Evolutionary conservation across 2,113 vertebrate species (phyloP).

Genomic region (Rousettus leschenaultii): DNA sequence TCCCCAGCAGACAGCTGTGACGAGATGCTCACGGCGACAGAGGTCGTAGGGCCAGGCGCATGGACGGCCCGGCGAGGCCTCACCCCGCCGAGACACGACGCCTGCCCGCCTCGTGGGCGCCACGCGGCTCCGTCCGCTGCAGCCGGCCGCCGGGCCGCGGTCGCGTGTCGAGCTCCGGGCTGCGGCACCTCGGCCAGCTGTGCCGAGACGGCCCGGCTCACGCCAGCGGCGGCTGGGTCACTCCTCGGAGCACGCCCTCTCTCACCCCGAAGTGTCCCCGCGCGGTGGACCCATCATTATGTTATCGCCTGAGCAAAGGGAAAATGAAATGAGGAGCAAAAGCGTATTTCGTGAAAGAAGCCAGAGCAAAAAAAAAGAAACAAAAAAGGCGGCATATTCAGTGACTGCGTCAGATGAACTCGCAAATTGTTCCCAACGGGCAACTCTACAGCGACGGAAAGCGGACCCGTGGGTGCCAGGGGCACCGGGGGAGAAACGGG

Average conservation of each 20-base stretch:
- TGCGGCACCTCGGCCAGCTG: background rate
- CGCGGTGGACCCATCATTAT: background rate
- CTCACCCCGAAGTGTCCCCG: background rate
- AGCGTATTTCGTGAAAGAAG: background rate
- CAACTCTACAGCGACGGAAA: background rate
- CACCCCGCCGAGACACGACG: background rate
- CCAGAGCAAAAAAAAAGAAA: background rate
- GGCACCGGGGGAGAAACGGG: fast-evolving
- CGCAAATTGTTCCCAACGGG: background rate
- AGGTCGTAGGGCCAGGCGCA: background rate
- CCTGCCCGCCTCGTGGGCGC: background rate
- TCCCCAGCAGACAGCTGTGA: background rate
- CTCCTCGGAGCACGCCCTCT: background rate
- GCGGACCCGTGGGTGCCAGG: background rate
- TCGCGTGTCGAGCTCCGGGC: constrained; percentile 12
- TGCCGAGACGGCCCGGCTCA: background rate
- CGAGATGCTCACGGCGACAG: background rate
- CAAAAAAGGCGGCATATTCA: background rate
- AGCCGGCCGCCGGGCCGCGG: background rate
- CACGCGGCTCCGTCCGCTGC: background rate
- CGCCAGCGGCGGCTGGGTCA: background rate
- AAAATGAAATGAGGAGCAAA: constrained; percentile 3
- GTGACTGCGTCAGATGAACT: background rate
- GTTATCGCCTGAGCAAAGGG: background rate
- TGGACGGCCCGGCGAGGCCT: background rate